These are phyloP conservation scores for Syngnathus acus DNA, from an alignment of 2,797 vertebrate species.

Conservation along the genomic window DNA sequence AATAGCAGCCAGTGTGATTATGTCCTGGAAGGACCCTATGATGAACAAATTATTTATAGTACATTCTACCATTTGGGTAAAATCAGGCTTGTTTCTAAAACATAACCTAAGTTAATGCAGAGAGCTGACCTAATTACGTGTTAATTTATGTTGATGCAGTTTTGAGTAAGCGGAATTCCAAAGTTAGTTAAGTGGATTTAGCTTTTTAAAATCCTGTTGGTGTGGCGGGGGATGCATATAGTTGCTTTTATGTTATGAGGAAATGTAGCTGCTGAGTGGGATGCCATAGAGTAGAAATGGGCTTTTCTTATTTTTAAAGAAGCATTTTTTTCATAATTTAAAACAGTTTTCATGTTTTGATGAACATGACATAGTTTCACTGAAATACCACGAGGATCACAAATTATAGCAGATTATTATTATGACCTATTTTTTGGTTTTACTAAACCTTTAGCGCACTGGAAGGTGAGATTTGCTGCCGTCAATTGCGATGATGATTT, in stretches of 20 bases:
- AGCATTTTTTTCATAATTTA: no score
- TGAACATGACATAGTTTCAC: no score
- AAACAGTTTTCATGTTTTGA: no score
- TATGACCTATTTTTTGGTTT: no score
- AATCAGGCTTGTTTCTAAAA: background rate
- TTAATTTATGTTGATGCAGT: constrained; percentile 2
- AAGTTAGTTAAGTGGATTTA: constrained; percentile 8
- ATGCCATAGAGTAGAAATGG: background rate
- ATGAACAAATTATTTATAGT: background rate
- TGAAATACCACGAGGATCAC: no score
- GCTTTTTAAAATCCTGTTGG: background rate
- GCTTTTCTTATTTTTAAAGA: background rate
- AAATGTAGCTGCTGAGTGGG: background rate
- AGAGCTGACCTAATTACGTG: background rate
- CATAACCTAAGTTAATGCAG: background rate
- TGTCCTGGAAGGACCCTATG: background rate
- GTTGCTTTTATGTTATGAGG: background rate
- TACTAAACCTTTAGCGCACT: no score
- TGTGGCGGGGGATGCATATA: constrained; percentile 4
- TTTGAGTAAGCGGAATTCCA: constrained; percentile 2
- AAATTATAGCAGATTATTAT: no score
- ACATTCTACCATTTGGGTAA: no score
- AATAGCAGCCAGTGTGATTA: background rate
- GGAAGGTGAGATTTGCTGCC: no score
- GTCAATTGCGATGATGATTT: no score